Base-by-base conservation (phyloP, 1,140 invertebrate genomes). In the Eufriesea mexicana region DNA sequence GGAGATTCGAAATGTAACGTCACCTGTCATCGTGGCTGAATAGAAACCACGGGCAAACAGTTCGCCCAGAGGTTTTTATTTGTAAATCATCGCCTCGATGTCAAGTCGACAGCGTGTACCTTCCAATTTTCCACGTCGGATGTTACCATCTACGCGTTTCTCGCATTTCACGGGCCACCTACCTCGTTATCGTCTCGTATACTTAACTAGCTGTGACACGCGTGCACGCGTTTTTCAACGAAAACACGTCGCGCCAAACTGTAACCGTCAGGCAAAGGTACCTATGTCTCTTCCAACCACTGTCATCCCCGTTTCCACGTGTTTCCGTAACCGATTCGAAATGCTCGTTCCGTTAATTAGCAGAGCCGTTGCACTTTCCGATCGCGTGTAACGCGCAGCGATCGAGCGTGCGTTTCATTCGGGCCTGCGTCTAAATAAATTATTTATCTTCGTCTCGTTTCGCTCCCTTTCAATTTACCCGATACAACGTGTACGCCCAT, bases 21-120 rank as follows among this genome's bases (percentile, higher is more conserved):
- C 49, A 62, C 7, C 47, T 73, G 78, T 73, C 68, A 62, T 72
- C 23, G 5, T 6, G 47, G 68, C 5, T 42, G 55, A 79, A 62
- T 51, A 16, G 68, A 79, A 72, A 47, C 68, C 78, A 23, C 78
- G 68, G 28, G 28, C 68, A 62, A 79, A 79, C 68, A 72, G 68
- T 72, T 79, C 72, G 67, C 28, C 42, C 57, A 28, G 16, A 54
- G 70, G 20, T 73, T 73, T 74, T 80, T 80, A 64, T 74, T 80
- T 64, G 51, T 23, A 62, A 73, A 74, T 80, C 57, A 61, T 79
- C 45, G 28, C 23, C 23, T 62, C 67, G 68, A 70, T 25, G 77
- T 79, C 70, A 25, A 64, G 28, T 64, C 9, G 78, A 54, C 67
- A 62, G 23, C 51, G 35, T 23, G 70, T 20, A 51, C 35, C 28